phyloP scores from a whole-genome alignment of 2,797 vertebrate genomes.

The Artibeus jamaicensis region DNA sequence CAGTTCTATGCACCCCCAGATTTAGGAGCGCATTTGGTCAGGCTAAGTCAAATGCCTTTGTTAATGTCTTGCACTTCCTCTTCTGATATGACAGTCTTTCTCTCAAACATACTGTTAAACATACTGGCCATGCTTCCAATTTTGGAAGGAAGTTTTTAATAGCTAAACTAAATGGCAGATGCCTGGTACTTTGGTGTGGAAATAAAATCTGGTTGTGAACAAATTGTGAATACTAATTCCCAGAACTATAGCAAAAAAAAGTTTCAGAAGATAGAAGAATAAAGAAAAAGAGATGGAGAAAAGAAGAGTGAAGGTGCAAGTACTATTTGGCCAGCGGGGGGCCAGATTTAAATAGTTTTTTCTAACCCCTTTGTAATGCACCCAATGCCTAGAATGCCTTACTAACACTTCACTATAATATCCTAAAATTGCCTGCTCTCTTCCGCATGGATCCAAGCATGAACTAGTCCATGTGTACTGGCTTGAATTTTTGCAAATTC shows the following conservation, averaged over 20 bases:
- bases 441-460: neutral
- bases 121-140: neutral
- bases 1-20: accelerated
- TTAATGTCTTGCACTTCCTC: neutral
- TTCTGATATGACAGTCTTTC: neutral
- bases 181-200: neutral
- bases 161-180: neutral
- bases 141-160: neutral
- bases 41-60: neutral
- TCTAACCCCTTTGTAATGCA: neutral
- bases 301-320: neutral
- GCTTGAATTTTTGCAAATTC: neutral
- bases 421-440: neutral
- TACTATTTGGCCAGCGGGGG: neutral
- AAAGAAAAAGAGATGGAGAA: neutral
- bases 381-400: neutral
- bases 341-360: neutral
- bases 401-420: neutral
- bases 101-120: neutral
- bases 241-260: neutral
- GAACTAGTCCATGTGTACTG: neutral
- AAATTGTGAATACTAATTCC: neutral
- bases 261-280: neutral
- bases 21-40: neutral
- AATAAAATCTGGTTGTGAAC: neutral